Evolutionary conservation across 2,113 vertebrate species (phyloP).

Genomic region (Ginglymostoma cirratum): DNA sequence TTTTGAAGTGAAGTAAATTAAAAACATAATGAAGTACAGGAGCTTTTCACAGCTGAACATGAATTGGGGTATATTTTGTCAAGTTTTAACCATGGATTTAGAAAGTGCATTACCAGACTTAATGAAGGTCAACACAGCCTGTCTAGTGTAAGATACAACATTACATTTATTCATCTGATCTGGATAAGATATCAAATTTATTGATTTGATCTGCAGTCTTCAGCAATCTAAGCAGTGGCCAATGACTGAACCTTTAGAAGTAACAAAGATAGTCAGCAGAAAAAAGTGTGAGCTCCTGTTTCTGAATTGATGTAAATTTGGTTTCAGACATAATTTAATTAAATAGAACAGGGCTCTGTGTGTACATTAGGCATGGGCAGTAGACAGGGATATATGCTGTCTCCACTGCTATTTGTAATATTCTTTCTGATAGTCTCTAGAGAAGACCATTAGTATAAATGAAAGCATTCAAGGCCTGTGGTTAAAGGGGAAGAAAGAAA

Average conservation of each 20-base stretch:
- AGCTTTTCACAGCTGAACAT: not conserved
- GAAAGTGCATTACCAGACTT: not conserved
- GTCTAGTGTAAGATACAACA: not conserved
- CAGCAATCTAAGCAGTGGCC: not conserved
- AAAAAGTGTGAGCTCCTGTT: not conserved
- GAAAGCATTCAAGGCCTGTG: constrained; percentile 32
- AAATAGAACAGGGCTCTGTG: constrained; percentile 8
- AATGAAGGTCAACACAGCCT: not conserved
- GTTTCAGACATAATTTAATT: constrained; percentile 36
- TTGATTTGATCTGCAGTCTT: not conserved
- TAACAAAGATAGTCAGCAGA: not conserved
- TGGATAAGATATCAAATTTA: constrained; percentile 5
- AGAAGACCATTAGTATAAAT: constrained; percentile 36
- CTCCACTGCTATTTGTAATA: constrained; percentile 34
- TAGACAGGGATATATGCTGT: constrained; percentile 31
- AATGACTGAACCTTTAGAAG: not conserved
- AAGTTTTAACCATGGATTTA: not conserved
- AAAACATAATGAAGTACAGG: not conserved
- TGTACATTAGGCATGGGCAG: not conserved
- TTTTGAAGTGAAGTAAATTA: not conserved
- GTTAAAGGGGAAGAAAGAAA: not conserved
- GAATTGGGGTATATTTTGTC: not conserved
- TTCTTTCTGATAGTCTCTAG: constrained; percentile 30
- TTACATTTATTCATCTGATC: not conserved
- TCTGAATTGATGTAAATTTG: constrained; percentile 25